A percentile compares a stretch with the other conserved stretches of the same genome.
Evolutionary conservation across 1,140 invertebrate genomes (phyloP).

Genomic region (Vollenhovia emeryi): DNA sequence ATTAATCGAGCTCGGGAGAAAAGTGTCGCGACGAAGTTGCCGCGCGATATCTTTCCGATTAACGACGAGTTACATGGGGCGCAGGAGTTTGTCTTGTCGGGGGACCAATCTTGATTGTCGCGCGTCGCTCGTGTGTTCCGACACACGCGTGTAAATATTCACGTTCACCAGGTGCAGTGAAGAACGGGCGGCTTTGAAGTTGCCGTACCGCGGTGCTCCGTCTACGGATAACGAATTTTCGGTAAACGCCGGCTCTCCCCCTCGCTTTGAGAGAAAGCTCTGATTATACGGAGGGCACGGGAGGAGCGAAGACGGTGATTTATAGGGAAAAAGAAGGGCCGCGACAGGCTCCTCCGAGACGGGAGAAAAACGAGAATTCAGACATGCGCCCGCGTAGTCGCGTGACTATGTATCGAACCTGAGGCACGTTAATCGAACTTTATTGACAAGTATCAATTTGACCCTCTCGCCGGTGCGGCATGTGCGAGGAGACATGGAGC

Average conservation of each 20-base stretch:
- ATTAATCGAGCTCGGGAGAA: background rate
- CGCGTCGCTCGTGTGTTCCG: background rate
- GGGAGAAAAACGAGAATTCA: conserved; percentile 15
- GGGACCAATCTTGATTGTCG: background rate
- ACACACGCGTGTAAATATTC: conserved; percentile 29
- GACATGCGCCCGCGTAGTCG: background rate
- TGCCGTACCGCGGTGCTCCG: background rate
- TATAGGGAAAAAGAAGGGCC: conserved; percentile 11
- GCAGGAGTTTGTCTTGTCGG: background rate
- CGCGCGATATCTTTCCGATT: background rate
- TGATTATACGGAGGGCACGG: conserved; percentile 20
- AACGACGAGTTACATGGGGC: background rate
- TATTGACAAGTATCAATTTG: background rate
- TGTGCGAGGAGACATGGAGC: background rate
- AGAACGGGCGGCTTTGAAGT: conserved; percentile 2
- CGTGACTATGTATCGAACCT: background rate
- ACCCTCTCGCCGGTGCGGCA: background rate
- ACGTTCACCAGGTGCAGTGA: background rate
- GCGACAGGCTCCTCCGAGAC: background rate
- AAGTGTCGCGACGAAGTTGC: conserved; percentile 1
- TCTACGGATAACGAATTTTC: conserved; percentile 29
- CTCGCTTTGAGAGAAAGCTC: conserved; percentile 10
- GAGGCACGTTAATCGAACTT: background rate
- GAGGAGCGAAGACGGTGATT: conserved; percentile 31
- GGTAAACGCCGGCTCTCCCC: conserved; percentile 12